Evolutionary conservation across 2,888 invertebrate genomes (phyloP), one percentile per base, ranked within the genome.

Genomic region (Pterostichus niger): DNA sequence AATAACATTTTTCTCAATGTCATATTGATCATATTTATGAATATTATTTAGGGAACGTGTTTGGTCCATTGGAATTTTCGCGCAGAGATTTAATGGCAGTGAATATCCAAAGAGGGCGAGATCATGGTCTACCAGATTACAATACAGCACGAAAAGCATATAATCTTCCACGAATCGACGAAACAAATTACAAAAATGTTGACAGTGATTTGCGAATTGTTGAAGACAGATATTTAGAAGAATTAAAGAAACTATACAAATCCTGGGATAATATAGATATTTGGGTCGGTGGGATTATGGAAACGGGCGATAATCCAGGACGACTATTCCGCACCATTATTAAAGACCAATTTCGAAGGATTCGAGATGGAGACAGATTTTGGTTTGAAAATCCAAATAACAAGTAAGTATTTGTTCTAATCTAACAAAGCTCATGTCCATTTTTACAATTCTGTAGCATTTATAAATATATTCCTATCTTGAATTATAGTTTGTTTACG

Each of bases 61-160:
- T 92, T 87, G 93, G 93, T 0, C 91, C 92, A 0, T 86, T 93
- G 75, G 92, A 93, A 87, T 92, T 93, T 86, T 92, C 92, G 1
- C 87, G 92, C 78, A 88, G 92, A 59, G 92, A 93, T 87, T 88
- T 93, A 84, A 92, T 93, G 92, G 92, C 93, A 3, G 84, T 93
- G 11, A 93, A 93, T 86, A 91, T 93, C 76, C 92, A 92, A 87
- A 87, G 93, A 83, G 91, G 89, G 0, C 88, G 93, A 77, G 92
- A 93, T 86, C 92, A 92, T 86, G 92, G 92, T 13, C 87, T 93
- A 31, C 93, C 93, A 0, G 93, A 93, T 88, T 94, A 92, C 87
- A 93, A 93, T 87, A 90, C 91, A 0, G 93, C 92, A 0, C 88
- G 93, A 82, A 87, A 88, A 85, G 90, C 91, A 6, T 91, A 91